Evolutionary conservation across 2,888 invertebrate genomes (phyloP).

Genomic region (Meteorus cinctellus): DNA sequence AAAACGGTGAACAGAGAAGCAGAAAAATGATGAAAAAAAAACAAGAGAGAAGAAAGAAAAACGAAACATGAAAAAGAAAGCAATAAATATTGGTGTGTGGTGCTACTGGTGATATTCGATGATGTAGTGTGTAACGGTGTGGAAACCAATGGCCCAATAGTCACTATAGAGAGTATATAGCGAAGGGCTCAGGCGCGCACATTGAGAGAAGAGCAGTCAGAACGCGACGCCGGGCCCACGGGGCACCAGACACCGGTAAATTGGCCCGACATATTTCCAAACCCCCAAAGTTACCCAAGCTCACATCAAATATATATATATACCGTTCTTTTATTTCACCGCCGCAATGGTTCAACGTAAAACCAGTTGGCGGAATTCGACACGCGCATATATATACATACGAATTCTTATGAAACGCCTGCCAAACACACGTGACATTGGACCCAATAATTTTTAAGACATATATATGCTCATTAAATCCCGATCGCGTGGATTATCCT

Average conservation of each 20-base stretch:
- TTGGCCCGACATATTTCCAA: conserved; percentile 66
- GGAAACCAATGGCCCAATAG: not conserved
- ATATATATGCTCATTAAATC: conserved; percentile 1
- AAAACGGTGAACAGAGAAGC: not conserved
- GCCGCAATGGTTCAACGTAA: conserved; percentile 57
- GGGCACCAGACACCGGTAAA: conserved; percentile 67
- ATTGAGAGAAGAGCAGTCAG: conserved; percentile 14
- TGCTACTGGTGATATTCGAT: conserved; percentile 44
- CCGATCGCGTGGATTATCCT: too few relatives aligned
- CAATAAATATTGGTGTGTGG: conserved; percentile 16
- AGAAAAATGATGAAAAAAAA: not conserved
- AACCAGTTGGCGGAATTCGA: conserved; percentile 64
- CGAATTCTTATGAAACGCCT: conserved; percentile 62
- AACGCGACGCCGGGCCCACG: conserved; percentile 51
- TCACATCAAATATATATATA: not conserved
- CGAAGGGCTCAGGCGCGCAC: conserved; percentile 30
- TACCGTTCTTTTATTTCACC: not conserved
- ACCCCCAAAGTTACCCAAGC: conserved; percentile 17
- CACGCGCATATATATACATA: conserved; percentile 52
- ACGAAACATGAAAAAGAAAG: conserved; percentile 24
- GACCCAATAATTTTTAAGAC: conserved; percentile 14
- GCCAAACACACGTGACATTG: conserved; percentile 9
- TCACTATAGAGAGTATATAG: not conserved
- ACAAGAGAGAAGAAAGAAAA: conserved; percentile 7
- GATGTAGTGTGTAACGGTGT: conserved; percentile 9